These are phyloP conservation scores for Sinodicranocentrus sp. DNA, from an alignment of 2,888 invertebrate genomes.

Conservation along the genomic window DNA sequence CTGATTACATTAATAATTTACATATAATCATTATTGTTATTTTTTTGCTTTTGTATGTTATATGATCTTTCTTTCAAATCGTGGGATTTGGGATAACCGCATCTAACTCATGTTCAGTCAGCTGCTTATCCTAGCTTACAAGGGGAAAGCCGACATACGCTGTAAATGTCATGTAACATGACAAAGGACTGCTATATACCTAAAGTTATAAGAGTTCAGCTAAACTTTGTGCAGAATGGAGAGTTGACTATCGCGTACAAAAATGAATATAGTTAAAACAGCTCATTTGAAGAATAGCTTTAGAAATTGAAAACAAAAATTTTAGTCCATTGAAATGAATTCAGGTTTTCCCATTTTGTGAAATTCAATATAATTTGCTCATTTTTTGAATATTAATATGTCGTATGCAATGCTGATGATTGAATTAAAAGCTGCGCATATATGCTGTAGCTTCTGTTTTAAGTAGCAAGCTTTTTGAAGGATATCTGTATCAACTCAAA, in stretches of 20 bases:
- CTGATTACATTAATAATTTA: slow-evolving; percentile 12
- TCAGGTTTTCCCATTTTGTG: slow-evolving; percentile 13
- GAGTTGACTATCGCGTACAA: too few relatives aligned
- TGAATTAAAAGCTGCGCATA: too few relatives aligned
- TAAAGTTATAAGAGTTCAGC: too few relatives aligned
- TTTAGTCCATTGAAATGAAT: slow-evolving; percentile 32
- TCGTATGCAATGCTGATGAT: too few relatives aligned
- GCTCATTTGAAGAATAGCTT: too few relatives aligned
- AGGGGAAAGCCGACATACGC: slow-evolving; percentile 76
- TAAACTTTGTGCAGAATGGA: too few relatives aligned
- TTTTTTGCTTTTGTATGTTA: slow-evolving; percentile 57
- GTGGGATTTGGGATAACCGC: slow-evolving; percentile 70
- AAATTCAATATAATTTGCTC: background rate
- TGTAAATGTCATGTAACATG: background rate
- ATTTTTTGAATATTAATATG: too few relatives aligned
- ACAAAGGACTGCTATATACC: slow-evolving; percentile 21
- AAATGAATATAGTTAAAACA: too few relatives aligned
- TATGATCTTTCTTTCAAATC: slow-evolving; percentile 43
- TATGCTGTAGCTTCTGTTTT: too few relatives aligned
- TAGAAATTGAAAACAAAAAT: slow-evolving; percentile 8
- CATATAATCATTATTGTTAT: slow-evolving; percentile 28
- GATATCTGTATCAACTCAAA: background rate
- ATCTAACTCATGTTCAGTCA: slow-evolving; percentile 68
- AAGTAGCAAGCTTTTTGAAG: background rate
- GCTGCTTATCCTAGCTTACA: slow-evolving; percentile 73